These are phyloP conservation scores for Nomia melanderi DNA, from an alignment of 1,140 invertebrate genomes.

Conservation along the genomic window DNA sequence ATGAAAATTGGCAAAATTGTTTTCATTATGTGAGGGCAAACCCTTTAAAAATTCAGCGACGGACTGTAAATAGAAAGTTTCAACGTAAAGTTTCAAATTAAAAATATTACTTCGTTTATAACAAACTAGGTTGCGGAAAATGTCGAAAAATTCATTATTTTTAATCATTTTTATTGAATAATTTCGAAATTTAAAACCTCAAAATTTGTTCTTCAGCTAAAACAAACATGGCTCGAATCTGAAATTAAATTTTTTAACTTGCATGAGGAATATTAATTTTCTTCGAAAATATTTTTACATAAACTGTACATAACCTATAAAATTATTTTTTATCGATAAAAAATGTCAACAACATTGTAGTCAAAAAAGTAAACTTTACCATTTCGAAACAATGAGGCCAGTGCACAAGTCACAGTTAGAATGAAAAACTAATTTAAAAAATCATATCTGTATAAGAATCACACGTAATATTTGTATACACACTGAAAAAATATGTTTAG, in stretches of 20 bases:
- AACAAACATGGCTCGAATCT: neutral
- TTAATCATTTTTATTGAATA: neutral
- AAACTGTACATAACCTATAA: conserved; percentile 27
- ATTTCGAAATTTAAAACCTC: neutral
- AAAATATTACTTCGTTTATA: neutral
- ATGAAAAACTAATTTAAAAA: conserved; percentile 2
- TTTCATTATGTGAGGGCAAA: conserved; percentile 93
- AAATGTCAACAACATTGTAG: neutral
- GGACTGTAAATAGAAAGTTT: conserved; percentile 81
- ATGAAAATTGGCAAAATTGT: conserved; percentile 94
- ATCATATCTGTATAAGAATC: conserved; percentile 28
- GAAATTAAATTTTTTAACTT: neutral
- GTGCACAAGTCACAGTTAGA: neutral
- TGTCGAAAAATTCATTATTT: neutral
- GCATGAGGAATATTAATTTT: conserved; percentile 3
- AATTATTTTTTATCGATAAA: neutral
- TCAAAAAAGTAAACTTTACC: conserved; percentile 57
- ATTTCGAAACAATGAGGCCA: conserved; percentile 56
- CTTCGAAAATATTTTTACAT: conserved; percentile 11
- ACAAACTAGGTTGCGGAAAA: neutral
- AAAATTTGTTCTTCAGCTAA: neutral
- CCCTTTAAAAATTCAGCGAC: conserved; percentile 94
- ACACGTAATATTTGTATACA: conserved; percentile 2
- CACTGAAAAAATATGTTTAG: conserved; percentile 23
- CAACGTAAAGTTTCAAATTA: neutral